Evolutionary conservation across 2,797 vertebrate genomes (phyloP), one percentile per base, ranked within the genome.

Genomic region (Cossypha heuglini): DNA sequence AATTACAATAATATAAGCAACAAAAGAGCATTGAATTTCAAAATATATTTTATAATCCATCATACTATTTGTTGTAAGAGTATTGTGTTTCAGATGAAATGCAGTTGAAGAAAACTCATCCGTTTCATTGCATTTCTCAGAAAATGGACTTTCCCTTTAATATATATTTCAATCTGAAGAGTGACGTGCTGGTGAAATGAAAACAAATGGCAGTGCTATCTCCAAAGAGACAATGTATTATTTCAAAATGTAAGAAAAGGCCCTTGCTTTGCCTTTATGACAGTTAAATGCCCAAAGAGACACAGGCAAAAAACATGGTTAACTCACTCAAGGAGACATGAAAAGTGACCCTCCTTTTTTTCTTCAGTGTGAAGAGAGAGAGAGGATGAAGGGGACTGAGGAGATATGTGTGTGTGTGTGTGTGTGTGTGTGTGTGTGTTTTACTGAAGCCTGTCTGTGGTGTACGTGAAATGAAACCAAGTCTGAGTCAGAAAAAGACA

Each of bases 101-200:
- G 78, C 4, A 6, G 87, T 96, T 96, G 96, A 97, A 97, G 92
- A 97, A 97, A 96, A 90, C 67, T 81, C 63, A 95, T 94, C 79
- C 26, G 1, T 91, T 96, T 93, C 24, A 40, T 96, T 96, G 55
- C 48, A 86, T 95, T 95, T 97, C 88, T 94, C 89, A 71, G 93
- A 96, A 98, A 92, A 75, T 93, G 76, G 78, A 89, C 58, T 95
- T 97, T 96, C 76, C 62, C 62, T 96, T 97, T 98, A 98, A 98
- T 97, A 97, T 94, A 95, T 98, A 97, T 98, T 97, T 97, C 97
- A 97, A 97, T 98, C 93, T 97, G 86, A 97, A 96, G 84, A 97
- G 64, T 5, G 64, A 97, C 8, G 16, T 93, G 58, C 89, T 78
- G 90, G 88, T 55, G 59, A 97, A 98, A 98, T 98, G 97, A 98